These are phyloP conservation scores for Dasypus novemcinctus DNA, from an alignment of 2,113 vertebrate genomes.

Conservation along the genomic window DNA sequence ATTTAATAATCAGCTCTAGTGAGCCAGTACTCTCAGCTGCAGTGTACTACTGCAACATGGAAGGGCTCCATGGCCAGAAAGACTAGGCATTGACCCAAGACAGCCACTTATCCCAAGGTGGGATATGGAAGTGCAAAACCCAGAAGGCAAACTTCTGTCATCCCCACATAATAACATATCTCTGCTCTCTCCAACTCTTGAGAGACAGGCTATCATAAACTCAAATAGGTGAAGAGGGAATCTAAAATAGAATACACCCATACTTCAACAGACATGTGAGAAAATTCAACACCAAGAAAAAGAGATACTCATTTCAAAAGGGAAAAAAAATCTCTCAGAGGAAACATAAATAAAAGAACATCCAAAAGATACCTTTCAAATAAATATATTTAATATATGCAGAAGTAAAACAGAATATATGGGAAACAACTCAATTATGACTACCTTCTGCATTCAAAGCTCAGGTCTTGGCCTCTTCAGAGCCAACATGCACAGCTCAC, in stretches of 20 bases:
- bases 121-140: not conserved
- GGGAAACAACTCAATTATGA: not conserved
- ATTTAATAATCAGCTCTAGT: not conserved
- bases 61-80: not conserved
- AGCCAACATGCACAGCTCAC: not conserved
- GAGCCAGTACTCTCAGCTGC: not conserved
- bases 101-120: not conserved
- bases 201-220: not conserved
- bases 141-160: not conserved
- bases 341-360: not conserved
- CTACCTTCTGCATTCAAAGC: not conserved
- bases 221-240: not conserved
- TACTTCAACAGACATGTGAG: not conserved
- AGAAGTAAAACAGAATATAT: not conserved
- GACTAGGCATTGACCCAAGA: no score
- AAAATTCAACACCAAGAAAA: not conserved
- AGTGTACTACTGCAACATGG: no score
- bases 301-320: not conserved
- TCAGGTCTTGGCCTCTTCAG: not conserved
- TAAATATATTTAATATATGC: not conserved
- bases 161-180: not conserved
- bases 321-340: not conserved
- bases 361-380: not conserved
- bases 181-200: not conserved
- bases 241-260: not conserved